Base-by-base conservation (phyloP, 1,140 invertebrate species). In the Hyles euphorbiae region DNA sequence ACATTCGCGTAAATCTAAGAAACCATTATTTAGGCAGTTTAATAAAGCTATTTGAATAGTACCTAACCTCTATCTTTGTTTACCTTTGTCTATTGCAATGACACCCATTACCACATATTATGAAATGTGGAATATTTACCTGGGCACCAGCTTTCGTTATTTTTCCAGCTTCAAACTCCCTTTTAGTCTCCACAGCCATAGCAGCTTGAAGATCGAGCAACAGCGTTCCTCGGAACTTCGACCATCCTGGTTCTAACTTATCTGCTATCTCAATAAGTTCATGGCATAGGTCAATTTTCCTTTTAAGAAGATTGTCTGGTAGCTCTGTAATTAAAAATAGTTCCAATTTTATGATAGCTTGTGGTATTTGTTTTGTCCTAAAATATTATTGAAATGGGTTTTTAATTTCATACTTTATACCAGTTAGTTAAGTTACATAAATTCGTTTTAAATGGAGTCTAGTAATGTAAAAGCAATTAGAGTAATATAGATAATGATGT, bases 161-260 rank as follows among this genome's bases (percentile, higher is more conserved):
- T 58, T 89, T 86, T 34, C 84, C 86, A 56, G 81, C 62, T 67
- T 89, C 87, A 65, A 86, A 90, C 58, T 91, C 87, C 61, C 85
- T 81, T 53, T 91, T 89, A 0, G 90, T 89, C 61, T 91, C 87
- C 5, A 92, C 74, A 1, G 90, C 84, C 63, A 93, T 75, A 0
- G 91, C 90, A 34, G 91, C 90, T 70, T 94, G 92, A 11, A 93
- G 72, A 63, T 94, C 93, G 34, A 93, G 89, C 0, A 94, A 78
- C 34, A 95, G 80, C 11, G 91, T 88, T 0, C 92, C 93, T 7
- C 93, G 78, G 57, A 94, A 91, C 54, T 90, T 89, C 3, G 91
- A 90, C 75, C 89, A 90, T 0, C 93, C 93, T 50, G 93, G 92
- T 46, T 93, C 92, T 53, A 95, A 74, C 46, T 91, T 79, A 51